Conservation (phyloP, 2,888 invertebrate genomes). For the Agonopterix alstromeriana region DNA sequence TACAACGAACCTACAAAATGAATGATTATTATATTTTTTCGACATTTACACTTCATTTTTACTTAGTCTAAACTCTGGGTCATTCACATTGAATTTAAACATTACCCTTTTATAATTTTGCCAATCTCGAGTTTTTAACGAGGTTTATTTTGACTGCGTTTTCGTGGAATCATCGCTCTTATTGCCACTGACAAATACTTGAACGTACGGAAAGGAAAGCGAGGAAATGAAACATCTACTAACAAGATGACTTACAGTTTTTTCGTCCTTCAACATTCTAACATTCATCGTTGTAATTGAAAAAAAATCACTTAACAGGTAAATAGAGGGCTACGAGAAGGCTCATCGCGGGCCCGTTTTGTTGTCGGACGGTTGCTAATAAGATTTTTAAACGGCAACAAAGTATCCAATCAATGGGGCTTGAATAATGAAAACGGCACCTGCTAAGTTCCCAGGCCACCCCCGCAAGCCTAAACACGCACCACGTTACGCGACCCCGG, state of each 20-base stretch:
- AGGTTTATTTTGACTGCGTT: conserved; percentile 14
- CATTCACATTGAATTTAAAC: neutral
- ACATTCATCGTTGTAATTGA: conserved; percentile 67
- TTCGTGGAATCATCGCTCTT: conserved; percentile 18
- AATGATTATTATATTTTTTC: conserved; percentile 2
- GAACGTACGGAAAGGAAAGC: conserved; percentile 30
- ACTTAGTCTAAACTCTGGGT: too few relatives aligned
- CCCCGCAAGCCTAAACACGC: conserved; percentile 61
- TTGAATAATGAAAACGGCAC: conserved; percentile 76
- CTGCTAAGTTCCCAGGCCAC: conserved; percentile 67
- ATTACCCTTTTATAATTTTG: conserved; percentile 1
- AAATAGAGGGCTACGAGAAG: conserved; percentile 53
- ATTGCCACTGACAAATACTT: conserved; percentile 44
- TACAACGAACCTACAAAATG: neutral
- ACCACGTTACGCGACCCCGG: conserved; percentile 37
- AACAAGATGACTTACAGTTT: conserved; percentile 74
- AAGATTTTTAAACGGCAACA: conserved; percentile 76
- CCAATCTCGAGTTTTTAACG: conserved; percentile 5
- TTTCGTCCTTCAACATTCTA: conserved; percentile 36
- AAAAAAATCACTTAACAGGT: conserved; percentile 72
- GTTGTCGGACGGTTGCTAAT: conserved; percentile 70
- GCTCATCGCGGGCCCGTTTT: conserved; percentile 45
- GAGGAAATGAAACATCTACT: conserved; percentile 56
- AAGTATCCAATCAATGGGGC: conserved; percentile 75
- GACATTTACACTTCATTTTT: neutral